A percentile compares a stretch with the other conserved stretches of the same genome.
phyloP scores from a whole-genome alignment of 2,113 vertebrate genomes.

The Thermophis baileyi region DNA sequence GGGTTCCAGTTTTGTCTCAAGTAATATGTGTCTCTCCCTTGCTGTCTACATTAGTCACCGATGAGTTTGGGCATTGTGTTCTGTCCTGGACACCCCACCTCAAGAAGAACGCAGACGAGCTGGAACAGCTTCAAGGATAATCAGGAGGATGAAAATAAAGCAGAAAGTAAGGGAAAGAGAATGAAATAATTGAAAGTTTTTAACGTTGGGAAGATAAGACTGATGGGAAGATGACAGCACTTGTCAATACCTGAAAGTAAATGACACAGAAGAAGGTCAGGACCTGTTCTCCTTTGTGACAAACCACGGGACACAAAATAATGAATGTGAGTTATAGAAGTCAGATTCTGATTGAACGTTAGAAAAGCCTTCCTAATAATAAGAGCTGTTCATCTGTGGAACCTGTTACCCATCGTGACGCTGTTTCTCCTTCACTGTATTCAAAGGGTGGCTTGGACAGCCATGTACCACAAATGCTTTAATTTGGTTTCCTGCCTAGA shows the following conservation, averaged over 20 bases:
- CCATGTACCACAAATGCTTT: background rate
- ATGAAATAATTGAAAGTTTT: background rate
- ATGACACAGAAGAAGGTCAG: background rate
- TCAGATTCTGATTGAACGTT: background rate
- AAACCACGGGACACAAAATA: background rate
- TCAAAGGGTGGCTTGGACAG: background rate
- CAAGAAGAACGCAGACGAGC: background rate
- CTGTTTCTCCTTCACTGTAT: background rate
- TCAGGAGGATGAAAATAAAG: background rate
- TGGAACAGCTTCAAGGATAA: background rate
- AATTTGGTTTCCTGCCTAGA: background rate
- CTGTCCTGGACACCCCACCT: background rate
- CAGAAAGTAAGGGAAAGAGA: background rate
- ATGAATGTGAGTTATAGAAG: background rate
- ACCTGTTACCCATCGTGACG: background rate
- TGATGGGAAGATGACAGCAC: background rate
- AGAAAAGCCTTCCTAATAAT: background rate
- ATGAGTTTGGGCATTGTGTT: background rate
- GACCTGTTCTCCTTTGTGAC: background rate
- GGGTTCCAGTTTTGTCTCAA: background rate
- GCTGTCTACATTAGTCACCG: background rate
- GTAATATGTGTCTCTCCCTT: background rate
- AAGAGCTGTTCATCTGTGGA: background rate
- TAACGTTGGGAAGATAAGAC: background rate
- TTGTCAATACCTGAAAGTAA: background rate